Evolutionary conservation across 2,888 invertebrate genomes (phyloP).

Genomic region (Cybosia mesomella): DNA sequence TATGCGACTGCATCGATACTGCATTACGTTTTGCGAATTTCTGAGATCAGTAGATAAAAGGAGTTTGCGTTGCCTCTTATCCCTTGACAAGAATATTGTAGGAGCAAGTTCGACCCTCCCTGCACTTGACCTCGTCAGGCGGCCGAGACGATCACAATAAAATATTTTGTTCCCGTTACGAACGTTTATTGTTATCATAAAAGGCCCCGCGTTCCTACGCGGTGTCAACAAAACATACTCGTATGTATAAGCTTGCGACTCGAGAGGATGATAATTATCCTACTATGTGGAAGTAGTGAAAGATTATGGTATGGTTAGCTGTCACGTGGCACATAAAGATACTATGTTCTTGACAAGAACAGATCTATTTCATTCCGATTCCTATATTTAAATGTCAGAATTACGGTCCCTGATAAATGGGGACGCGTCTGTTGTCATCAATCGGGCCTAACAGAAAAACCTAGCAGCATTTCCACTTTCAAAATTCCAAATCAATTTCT

Average conservation of each 20-base stretch:
- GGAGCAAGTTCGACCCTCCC: not conserved
- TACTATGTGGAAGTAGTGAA: not conserved
- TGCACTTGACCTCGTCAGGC: constrained; percentile 5
- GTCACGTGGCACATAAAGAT: no score
- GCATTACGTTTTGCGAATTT: no score
- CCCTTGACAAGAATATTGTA: not conserved
- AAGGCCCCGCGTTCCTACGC: not conserved
- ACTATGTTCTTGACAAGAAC: no score
- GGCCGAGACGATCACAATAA: not conserved
- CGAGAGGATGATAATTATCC: not conserved
- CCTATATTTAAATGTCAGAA: no score
- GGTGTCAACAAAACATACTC: not conserved
- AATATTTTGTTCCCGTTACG: not conserved
- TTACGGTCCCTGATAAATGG: no score
- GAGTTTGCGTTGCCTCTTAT: not conserved
- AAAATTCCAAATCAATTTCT: no score
- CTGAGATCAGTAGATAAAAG: not conserved
- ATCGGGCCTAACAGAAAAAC: not conserved
- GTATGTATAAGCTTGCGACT: not conserved
- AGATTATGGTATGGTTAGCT: not conserved
- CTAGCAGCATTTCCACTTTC: not conserved
- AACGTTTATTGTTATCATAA: not conserved
- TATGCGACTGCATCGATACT: not conserved
- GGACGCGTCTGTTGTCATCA: not conserved
- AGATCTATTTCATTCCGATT: no score